phyloP scores from a whole-genome alignment of 2,888 invertebrate species.

The Dolomedes plantarius region DNA sequence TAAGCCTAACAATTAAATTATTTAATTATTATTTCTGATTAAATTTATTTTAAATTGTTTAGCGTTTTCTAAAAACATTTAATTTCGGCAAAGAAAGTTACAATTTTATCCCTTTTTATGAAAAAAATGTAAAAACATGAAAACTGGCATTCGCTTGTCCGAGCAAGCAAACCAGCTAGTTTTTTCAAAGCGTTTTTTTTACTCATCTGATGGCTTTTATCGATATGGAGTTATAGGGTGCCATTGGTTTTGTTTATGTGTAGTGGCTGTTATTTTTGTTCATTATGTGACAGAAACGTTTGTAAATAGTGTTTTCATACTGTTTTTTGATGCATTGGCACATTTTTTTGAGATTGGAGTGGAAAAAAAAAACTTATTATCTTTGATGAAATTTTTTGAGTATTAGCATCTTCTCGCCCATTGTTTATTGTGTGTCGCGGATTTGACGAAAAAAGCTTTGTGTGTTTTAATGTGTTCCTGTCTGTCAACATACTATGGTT shows the following conservation, averaged over 20 bases:
- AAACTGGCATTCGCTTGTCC: conserved; percentile 40
- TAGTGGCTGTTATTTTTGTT: conserved; percentile 70
- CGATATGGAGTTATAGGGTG: conserved; percentile 69
- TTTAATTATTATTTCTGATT: conserved; percentile 17
- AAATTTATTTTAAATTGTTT: background rate
- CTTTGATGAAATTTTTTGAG: conserved; percentile 31
- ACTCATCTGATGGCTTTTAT: conserved; percentile 67
- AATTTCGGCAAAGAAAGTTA: background rate
- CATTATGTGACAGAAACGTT: conserved; percentile 67
- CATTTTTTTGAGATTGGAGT: conserved; percentile 35
- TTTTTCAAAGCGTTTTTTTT: conserved; percentile 61
- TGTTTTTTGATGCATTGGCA: conserved; percentile 31
- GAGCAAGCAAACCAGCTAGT: conserved; percentile 36
- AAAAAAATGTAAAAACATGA: conserved; percentile 12
- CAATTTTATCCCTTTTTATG: background rate
- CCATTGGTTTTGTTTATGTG: conserved; percentile 71
- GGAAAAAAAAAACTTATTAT: conserved; percentile 45
- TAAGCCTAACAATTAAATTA: conserved; percentile 58
- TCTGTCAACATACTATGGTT: conserved; percentile 29
- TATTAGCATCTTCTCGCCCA: conserved; percentile 48
- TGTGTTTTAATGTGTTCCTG: conserved; percentile 63
- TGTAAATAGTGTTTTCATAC: conserved; percentile 49
- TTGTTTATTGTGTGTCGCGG: conserved; percentile 71
- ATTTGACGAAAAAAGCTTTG: conserved; percentile 62
- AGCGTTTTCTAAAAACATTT: background rate